phyloP scores from a whole-genome alignment of 2,888 invertebrate species.

The Heterodera filipjevi region DNA sequence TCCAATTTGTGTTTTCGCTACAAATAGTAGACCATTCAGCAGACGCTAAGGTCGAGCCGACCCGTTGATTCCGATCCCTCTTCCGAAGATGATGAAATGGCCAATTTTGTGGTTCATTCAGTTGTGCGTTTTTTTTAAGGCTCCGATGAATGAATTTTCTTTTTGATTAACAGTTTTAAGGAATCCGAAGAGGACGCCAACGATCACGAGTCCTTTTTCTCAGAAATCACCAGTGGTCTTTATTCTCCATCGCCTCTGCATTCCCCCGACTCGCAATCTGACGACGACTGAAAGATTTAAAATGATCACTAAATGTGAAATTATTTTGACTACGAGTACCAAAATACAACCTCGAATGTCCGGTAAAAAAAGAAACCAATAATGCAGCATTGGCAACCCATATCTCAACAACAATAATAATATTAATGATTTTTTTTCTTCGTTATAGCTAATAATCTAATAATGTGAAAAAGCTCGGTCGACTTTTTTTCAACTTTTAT shows the following conservation, averaged over 20 bases:
- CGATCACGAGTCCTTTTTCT: constrained; percentile 11
- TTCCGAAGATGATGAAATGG: constrained; percentile 12
- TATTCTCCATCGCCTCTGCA: background rate
- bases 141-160: background rate
- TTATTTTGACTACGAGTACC: background rate
- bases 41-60: background rate
- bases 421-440: too few species aligned
- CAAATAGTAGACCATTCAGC: background rate
- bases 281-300: background rate
- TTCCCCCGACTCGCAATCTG: background rate
- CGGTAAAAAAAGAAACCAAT: background rate
- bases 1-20: background rate
- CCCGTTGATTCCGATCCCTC: background rate
- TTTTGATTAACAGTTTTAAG: background rate
- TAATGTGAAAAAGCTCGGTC: too few species aligned
- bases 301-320: background rate
- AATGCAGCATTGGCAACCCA: too few species aligned
- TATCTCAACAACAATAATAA: too few species aligned
- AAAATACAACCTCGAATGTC: background rate
- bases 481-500: too few species aligned
- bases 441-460: too few species aligned
- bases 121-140: background rate
- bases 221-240: background rate
- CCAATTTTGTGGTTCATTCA: background rate
- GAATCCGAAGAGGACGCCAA: constrained; percentile 14